Base-by-base conservation (phyloP, 2,797 vertebrate genomes). In the Mus caroli region DNA sequence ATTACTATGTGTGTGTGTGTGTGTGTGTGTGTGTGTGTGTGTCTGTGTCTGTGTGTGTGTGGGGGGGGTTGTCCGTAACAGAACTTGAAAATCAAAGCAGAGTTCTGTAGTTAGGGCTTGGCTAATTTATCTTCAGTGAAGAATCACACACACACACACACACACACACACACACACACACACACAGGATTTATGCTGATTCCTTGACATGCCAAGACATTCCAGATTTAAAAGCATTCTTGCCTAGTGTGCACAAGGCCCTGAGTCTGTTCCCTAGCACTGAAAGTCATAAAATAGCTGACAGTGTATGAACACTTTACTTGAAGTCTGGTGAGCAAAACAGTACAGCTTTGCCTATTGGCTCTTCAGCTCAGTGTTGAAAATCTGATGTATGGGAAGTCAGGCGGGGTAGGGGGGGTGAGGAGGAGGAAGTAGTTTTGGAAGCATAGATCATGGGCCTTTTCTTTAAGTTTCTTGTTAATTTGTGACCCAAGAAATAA, bases 181-280 rank as follows among this genome's bases (percentile, higher is more conserved):
- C 75, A 34, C 17, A 28, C 2, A 92, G 6, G 13, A 24, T 40
- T 79, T 76, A 52, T 89, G 37, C 8, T 34, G n/a, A 90, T 58
- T 93, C 60, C 67, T 93, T 56, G 78, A 22, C 52, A 80, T 13
- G 73, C 31, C 73, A 40, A 37, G 34, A 71, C 19, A 75, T 15
- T 58, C 24, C 37, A 87, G 10, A 37, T 50, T 94, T 94, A 69
- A 89, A 96, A 92, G 31, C 56, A 62, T 92, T 92, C 76, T 95
- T 77, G 31, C 37, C 19, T 54, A 76, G 34, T 60, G 24, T 76
- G n/a, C 28, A 52, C 58, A 73, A 43, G 26, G n/a, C n/a, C 19
- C 54, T 17, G 56, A 43, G 43, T 94, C 69, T 82, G 67, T 58
- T 93, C 76, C 12, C 46, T n/a, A 85, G 37, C 12, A 15, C 78